Evolutionary conservation across 2,888 invertebrate genomes (phyloP).

Genomic region (Lypha dubia): DNA sequence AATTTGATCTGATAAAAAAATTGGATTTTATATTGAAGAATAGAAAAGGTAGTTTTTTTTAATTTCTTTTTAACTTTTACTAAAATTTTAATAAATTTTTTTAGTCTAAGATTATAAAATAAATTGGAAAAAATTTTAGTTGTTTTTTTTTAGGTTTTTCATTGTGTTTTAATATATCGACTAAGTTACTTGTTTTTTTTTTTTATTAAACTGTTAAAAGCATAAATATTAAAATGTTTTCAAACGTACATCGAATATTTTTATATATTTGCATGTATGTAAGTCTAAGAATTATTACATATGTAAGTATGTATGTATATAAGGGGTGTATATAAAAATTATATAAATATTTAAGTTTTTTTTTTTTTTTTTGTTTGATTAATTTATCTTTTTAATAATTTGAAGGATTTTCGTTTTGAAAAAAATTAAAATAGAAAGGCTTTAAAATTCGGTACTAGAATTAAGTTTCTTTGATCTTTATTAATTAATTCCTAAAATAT

Average conservation of each 20-base stretch:
- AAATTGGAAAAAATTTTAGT: background rate
- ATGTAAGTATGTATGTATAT: conserved; percentile 53
- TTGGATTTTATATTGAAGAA: background rate
- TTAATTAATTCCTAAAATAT: conserved; percentile 47
- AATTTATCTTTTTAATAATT: conserved; percentile 33
- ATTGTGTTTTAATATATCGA: conserved; percentile 14
- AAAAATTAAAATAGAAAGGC: conserved; percentile 56
- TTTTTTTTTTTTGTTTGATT: conserved; percentile 25
- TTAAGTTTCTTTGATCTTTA: conserved; percentile 44
- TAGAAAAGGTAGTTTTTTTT: conserved; percentile 14
- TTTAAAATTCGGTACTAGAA: conserved; percentile 57
- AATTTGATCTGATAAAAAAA: background rate
- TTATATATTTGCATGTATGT: conserved; percentile 33
- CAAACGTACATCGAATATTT: conserved; percentile 31
- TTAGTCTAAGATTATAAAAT: conserved; percentile 35
- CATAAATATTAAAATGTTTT: conserved; percentile 61
- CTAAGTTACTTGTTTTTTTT: conserved; percentile 17
- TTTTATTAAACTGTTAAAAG: conserved; percentile 60
- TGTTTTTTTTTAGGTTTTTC: background rate
- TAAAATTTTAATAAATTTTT: conserved; percentile 25
- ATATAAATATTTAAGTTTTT: conserved; percentile 53
- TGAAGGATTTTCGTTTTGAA: conserved; percentile 32
- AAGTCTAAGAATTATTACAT: conserved; percentile 41
- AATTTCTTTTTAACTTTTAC: background rate
- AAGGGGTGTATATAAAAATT: conserved; percentile 64